A percentile compares a stretch with the other conserved stretches of the same genome.
Conservation (phyloP, 2,113 vertebrate species). For the Urocolius indicus region DNA sequence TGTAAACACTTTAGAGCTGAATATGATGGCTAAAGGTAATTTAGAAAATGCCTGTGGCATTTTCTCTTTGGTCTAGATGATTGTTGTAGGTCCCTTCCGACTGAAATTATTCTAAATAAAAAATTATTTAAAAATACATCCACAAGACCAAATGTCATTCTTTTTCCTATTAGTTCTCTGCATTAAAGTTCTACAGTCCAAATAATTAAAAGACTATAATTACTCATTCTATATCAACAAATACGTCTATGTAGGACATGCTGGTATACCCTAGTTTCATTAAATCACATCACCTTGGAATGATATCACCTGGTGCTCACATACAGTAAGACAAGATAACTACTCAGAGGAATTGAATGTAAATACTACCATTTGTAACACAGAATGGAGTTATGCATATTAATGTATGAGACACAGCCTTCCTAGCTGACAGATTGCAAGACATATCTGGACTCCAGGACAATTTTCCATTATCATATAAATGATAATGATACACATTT, state of each 20-base stretch:
- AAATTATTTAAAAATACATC: background rate
- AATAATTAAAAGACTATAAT: background rate
- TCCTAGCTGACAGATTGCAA: background rate
- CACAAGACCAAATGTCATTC: background rate
- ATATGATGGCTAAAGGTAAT: background rate
- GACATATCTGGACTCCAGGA: constrained; percentile 6
- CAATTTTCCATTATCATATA: background rate
- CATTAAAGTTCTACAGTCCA: background rate
- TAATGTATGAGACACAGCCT: background rate
- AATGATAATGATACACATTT: background rate
- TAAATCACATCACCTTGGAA: background rate
- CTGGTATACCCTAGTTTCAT: background rate
- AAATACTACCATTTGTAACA: background rate
- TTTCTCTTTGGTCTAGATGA: background rate
- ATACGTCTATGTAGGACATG: background rate
- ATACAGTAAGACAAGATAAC: background rate
- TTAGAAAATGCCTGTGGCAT: background rate
- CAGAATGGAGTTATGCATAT: background rate
- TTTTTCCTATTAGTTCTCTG: background rate
- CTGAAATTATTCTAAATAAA: too few species aligned
- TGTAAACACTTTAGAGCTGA: background rate
- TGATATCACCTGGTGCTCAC: background rate
- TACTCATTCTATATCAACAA: background rate
- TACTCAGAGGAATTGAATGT: background rate
- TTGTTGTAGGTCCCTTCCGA: background rate